Base-by-base conservation (phyloP, 2,888 invertebrate species). In the Electrophaes corylata region DNA sequence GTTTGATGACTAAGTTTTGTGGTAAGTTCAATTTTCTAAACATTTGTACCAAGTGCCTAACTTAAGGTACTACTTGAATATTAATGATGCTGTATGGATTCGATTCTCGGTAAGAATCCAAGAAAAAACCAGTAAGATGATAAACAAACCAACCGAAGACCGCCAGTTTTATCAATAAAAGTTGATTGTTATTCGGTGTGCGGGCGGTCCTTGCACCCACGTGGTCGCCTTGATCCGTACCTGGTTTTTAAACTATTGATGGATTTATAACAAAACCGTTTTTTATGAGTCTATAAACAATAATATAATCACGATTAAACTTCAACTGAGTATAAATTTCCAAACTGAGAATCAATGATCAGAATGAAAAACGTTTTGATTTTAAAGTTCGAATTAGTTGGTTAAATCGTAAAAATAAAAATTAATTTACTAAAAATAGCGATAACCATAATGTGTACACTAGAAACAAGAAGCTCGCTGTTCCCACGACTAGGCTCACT, bases 121-220 rank as follows among this genome's bases (percentile, higher is more conserved):
- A 29, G 10, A 29, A 6, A 29, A 29, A 12, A 12, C 33, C n/a
- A 37, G 16, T 10, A 16, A 8, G 2, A 14, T 1, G 8, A 16
- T 37, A 16, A 35, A 14, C 35, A 35, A n/a, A 35, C 35, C 6
- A 35, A 35, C 35, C 5, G 14, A 35, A 35, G 14, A 33, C 33
- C 33, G 14, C 14, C 6, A 14, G 14, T 35, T 35, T 14, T 35
- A 37, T 6, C 8, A 37, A 37, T 16, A 37, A 16, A 37, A 16
- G 14, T 37, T 10, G 37, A 37, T 37, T 6, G 37, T 37, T 37
- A 37, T 37, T 37, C 16, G 10, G 16, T 51, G 57, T 29, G 57
- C 46, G 57, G 57, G 66, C 57, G 61, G 64, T 62, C 64, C 66
- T 63, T 60, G 58, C 57, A 52, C 60, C 60, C 50, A 57, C 62